A percentile compares a stretch with the other conserved stretches of the same genome.
These are phyloP conservation scores for Rhineura floridana DNA, from an alignment of 2,113 vertebrate genomes.

Conservation along the genomic window DNA sequence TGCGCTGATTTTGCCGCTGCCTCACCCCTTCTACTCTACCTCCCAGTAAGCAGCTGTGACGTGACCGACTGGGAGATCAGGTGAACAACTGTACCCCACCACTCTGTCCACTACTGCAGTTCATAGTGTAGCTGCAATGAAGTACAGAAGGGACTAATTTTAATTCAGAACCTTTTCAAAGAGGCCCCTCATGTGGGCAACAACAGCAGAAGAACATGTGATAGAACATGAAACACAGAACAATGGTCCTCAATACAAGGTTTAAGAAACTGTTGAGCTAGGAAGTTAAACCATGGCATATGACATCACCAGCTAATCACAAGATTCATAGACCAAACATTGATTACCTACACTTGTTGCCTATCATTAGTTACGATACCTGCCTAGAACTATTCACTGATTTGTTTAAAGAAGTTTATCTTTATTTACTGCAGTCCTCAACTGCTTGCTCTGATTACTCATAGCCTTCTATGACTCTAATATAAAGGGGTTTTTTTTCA, in stretches of 20 bases:
- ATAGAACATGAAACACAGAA: neutral
- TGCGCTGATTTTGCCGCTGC: too few relatives aligned
- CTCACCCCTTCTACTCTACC: too few relatives aligned
- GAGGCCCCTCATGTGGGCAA: neutral
- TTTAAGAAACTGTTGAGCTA: neutral
- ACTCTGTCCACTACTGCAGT: neutral
- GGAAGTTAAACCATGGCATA: slow-evolving; percentile 14
- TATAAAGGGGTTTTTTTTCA: neutral
- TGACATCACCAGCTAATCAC: neutral
- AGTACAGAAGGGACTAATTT: neutral
- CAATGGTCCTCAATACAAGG: neutral
- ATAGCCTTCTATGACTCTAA: neutral
- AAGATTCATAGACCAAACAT: slow-evolving; percentile 17
- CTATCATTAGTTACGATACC: neutral
- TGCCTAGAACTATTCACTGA: neutral
- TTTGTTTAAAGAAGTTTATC: neutral
- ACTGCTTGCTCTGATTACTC: neutral
- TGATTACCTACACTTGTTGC: neutral
- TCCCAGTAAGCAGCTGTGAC: too few relatives aligned
- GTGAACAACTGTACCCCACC: too few relatives aligned
- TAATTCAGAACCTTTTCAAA: neutral
- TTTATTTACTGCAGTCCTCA: neutral
- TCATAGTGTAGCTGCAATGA: neutral
- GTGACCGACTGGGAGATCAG: too few relatives aligned
- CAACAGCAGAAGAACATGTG: neutral